Conservation (phyloP, 1,140 invertebrate genomes). For the Andrena cerasifolii region DNA sequence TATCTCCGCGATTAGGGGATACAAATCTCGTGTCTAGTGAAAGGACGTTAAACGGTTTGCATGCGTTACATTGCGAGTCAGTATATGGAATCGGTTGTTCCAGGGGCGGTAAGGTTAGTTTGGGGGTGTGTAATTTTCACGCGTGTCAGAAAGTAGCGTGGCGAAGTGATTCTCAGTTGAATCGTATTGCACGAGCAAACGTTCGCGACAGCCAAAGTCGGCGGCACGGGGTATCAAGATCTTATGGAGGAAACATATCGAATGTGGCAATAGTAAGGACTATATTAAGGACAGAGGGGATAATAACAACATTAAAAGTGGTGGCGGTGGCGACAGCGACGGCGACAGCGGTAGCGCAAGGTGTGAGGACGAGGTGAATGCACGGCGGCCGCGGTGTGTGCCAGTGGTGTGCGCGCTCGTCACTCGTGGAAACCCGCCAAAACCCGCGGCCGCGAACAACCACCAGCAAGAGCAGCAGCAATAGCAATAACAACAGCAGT, state of each 20-base stretch:
- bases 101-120: conserved; percentile 28
- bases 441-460: conserved; percentile 70
- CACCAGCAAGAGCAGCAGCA: conserved; percentile 50
- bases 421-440: conserved; percentile 73
- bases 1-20: conserved; percentile 77
- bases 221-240: conserved; percentile 49
- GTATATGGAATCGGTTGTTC: conserved; percentile 30
- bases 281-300: not conserved
- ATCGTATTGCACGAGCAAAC: conserved; percentile 37
- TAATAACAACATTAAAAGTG: conserved; percentile 22
- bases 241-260: conserved; percentile 53
- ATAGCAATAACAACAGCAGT: conserved; percentile 28
- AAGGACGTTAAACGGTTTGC: conserved; percentile 60
- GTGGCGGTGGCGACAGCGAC: conserved; percentile 34
- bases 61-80: conserved; percentile 21
- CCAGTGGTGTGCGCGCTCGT: conserved; percentile 69
- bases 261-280: not conserved
- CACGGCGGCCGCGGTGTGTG: conserved; percentile 72
- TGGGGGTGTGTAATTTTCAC: conserved; percentile 44
- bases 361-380: conserved; percentile 74
- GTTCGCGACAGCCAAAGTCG: conserved; percentile 14
- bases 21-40: conserved; percentile 72
- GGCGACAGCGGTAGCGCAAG: conserved; percentile 66
- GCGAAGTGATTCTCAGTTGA: conserved; percentile 36
- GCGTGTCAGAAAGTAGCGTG: conserved; percentile 58